A percentile compares a stretch with the other conserved stretches of the same genome.
Evolutionary conservation across 2,888 invertebrate genomes (phyloP).

Genomic region (Drosophila subsilvestris): DNA sequence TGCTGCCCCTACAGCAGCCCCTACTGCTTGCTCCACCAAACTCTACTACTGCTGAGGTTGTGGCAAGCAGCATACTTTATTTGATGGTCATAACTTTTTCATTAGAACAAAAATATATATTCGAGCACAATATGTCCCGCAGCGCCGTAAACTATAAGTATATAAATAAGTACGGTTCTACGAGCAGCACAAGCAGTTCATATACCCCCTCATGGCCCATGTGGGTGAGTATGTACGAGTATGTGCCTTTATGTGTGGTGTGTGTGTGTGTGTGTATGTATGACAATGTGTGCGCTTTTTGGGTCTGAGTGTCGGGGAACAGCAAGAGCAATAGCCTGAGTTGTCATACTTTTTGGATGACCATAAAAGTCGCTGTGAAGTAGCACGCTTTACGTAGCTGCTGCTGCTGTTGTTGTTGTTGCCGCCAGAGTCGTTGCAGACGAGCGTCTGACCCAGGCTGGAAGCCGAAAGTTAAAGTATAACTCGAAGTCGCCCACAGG

Average conservation of each 20-base stretch:
- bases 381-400: constrained; percentile 68
- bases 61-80: constrained; percentile 77
- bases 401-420: constrained; percentile 35
- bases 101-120: constrained; percentile 80
- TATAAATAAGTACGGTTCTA: constrained; percentile 72
- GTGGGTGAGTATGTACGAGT: constrained; percentile 33
- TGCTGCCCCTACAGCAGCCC: constrained; percentile 48
- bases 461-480: constrained; percentile 61
- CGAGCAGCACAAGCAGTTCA: constrained; percentile 60
- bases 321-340: constrained; percentile 71
- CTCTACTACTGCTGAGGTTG: constrained; percentile 29
- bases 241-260: no score
- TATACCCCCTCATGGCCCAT: constrained; percentile 44
- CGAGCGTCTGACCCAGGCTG: constrained; percentile 23
- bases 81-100: constrained; percentile 79
- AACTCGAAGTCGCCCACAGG: constrained; percentile 58
- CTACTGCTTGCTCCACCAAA: constrained; percentile 23
- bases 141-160: constrained; percentile 78
- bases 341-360: constrained; percentile 79
- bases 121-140: constrained; percentile 78
- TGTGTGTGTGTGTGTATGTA: constrained; percentile 8
- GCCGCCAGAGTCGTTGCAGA: constrained; percentile 4
- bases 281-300: constrained; percentile 26
- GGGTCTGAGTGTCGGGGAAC: constrained; percentile 23
- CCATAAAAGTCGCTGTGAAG: constrained; percentile 78